phyloP scores from a whole-genome alignment of 2,797 vertebrate genomes.

The Spea hammondii region DNA sequence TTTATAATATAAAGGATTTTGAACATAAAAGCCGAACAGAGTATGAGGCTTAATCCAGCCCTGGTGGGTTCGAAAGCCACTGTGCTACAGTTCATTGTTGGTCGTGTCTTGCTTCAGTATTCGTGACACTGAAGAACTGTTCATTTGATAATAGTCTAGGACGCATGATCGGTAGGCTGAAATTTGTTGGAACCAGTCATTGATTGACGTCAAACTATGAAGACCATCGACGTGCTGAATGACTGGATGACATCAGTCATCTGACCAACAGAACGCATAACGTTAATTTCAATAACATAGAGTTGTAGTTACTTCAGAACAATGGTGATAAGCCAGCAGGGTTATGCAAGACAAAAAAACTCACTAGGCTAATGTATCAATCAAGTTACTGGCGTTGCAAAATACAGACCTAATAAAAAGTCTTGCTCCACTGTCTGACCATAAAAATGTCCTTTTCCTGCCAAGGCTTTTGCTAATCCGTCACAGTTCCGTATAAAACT shows the following conservation, averaged over 20 bases:
- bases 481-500: conserved; percentile 6
- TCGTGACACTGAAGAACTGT: no score
- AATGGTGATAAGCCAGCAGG: not conserved
- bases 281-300: conserved; percentile 14
- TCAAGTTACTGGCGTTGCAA: conserved; percentile 10
- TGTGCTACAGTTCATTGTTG: no score
- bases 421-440: conserved; percentile 21
- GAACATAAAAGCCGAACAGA: no score
- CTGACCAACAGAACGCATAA: not conserved
- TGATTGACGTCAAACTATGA: no score
- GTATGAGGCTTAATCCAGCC: no score
- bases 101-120: no score
- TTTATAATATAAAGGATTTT: no score
- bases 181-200: no score
- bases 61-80: no score
- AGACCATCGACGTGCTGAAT: not conserved
- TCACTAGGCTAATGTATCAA: conserved; percentile 12
- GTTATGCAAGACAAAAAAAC: conserved; percentile 15
- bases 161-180: no score
- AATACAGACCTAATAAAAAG: conserved; percentile 8
- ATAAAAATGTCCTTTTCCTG: conserved; percentile 12
- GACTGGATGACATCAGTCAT: not conserved
- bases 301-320: conserved; percentile 12
- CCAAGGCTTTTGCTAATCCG: conserved; percentile 17
- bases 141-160: no score